Conservation (phyloP, 2,113 vertebrate species). For the Lycaon pictus region DNA sequence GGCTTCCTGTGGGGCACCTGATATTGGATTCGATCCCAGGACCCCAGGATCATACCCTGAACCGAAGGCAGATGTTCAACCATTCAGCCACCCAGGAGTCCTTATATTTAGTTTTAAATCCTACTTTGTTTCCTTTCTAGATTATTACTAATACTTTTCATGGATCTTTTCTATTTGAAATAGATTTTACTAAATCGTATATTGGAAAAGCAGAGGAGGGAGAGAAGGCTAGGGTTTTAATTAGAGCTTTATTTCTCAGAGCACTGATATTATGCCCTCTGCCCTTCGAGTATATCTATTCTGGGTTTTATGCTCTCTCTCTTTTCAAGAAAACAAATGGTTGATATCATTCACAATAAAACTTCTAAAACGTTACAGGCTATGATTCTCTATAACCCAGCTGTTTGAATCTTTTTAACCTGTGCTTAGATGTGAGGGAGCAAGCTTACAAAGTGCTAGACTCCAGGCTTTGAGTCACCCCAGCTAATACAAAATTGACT, state of each 20-base stretch:
- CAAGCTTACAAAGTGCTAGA: background rate
- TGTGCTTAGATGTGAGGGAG: background rate
- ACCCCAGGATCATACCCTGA: no score
- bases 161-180: background rate
- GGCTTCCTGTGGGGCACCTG: no score
- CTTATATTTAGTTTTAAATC: background rate
- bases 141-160: background rate
- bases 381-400: background rate
- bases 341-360: background rate
- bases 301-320: background rate
- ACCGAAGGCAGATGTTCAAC: no score
- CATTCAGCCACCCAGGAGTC: no score
- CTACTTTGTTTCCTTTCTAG: background rate
- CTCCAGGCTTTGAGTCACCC: background rate
- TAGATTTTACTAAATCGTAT: background rate
- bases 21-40: no score
- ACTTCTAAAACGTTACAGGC: background rate
- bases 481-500: background rate
- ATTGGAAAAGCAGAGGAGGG: background rate
- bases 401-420: background rate
- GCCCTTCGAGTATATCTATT: background rate
- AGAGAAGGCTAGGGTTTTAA: accelerated
- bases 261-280: background rate
- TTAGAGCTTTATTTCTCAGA: background rate
- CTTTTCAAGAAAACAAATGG: background rate